Base-by-base conservation (phyloP, 2,888 invertebrate species). In the Timema cristinae region DNA sequence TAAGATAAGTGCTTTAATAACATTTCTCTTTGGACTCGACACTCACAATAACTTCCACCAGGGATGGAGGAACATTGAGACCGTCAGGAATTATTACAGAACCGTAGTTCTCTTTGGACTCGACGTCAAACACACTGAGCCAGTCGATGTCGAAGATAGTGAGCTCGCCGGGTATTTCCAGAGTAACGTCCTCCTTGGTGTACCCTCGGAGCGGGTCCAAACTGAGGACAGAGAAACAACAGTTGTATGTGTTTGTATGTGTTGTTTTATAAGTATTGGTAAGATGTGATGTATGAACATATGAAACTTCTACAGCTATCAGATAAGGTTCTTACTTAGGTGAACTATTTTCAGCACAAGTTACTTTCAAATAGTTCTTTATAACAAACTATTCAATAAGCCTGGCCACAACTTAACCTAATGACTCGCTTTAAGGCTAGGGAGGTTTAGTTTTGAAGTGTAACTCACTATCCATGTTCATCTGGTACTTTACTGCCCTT, bases 391-490 rank as follows among this genome's bases (percentile, higher is more conserved):
- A 32, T 32, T 32, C 32, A 32, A 32, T 54, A 54, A 54, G 2
- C 56, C 56, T 2, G 13, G 56, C 2, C 1, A 54, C 56, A 54
- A 54, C 13, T 13, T 54, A n/a, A 54, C 15, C 56, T 54, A n/a
- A n/a, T 15, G 13, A 54, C 13, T n/a, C 56, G 13, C 15, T n/a
- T 54, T 54, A 66, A 66, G 13, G 13, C 15, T 47, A 10, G 11
- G n/a, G 8, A 6, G 10, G 47, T 11, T 15, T 8, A 66, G n/a
- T 47, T 47, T 5, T n/a, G 13, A 32, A 32, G 11, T 50, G 51
- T n/a, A 68, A 88, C 94, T 91, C 83, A 95, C 95, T 95, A 96
- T 85, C 96, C 96, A 78, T 91, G 88, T 82, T 96, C 95, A 82
- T 96, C 94, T 0, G 95, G 94, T 75, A 96, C 89, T 83, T 90